phyloP scores from a whole-genome alignment of 1,140 invertebrate species.

The Homalodisca vitripennis region DNA sequence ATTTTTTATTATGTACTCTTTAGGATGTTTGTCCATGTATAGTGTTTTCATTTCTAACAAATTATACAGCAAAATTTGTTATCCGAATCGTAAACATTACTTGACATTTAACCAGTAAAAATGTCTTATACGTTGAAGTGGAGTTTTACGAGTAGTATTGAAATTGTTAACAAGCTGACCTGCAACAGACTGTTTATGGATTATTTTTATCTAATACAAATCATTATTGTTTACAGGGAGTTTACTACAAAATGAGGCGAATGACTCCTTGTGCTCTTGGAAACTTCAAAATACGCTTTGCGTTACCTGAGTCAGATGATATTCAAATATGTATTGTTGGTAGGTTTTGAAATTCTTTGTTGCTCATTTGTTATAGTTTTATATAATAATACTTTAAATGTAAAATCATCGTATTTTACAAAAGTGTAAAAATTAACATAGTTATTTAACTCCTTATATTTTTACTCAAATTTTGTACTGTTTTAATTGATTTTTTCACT shows the following conservation, averaged over 20 bases:
- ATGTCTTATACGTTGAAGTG: background rate
- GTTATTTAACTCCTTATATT: too few relatives aligned
- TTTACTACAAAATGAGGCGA: slow-evolving; percentile 82
- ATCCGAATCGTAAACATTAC: background rate
- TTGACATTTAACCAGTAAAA: background rate
- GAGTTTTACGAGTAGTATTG: background rate
- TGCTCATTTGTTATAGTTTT: too few relatives aligned
- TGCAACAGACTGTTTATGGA: too few relatives aligned
- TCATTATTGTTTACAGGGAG: slow-evolving; percentile 58
- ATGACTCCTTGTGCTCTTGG: slow-evolving; percentile 81
- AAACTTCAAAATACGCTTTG: slow-evolving; percentile 74
- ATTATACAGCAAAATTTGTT: too few relatives aligned
- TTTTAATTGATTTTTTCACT: too few relatives aligned
- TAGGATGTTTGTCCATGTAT: too few relatives aligned
- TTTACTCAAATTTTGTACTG: too few relatives aligned
- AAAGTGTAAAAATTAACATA: too few relatives aligned
- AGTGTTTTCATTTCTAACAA: too few relatives aligned
- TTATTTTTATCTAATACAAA: slow-evolving; percentile 25
- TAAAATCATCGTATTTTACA: too few relatives aligned
- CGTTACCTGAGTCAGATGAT: slow-evolving; percentile 85
- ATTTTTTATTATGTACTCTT: background rate
- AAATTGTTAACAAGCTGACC: background rate
- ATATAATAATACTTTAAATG: too few relatives aligned
- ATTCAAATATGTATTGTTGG: slow-evolving; percentile 78
- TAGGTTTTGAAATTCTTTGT: slow-evolving; percentile 41